Conservation (phyloP, 2,797 vertebrate genomes). For the Molossus alvarezi region DNA sequence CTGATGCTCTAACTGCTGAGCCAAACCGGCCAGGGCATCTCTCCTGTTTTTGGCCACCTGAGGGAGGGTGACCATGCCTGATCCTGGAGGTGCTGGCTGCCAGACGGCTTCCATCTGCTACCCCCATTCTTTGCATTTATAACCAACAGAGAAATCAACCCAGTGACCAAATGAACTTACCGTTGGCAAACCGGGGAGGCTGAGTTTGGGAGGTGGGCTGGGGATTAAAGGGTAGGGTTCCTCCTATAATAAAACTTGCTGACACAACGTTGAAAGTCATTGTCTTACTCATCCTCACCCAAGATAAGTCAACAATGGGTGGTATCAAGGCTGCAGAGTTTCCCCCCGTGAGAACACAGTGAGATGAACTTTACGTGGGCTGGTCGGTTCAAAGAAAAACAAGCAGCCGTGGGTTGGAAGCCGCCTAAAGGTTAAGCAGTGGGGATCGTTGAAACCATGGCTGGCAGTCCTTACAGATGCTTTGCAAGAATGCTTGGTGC, state of each 20-base stretch:
- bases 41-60: neutral
- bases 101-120: neutral
- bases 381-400: conserved; percentile 34
- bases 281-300: conserved; percentile 69
- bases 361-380: conserved; percentile 5
- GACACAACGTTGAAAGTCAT: conserved; percentile 73
- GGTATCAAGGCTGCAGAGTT: conserved; percentile 40
- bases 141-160: neutral
- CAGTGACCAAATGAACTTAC: neutral
- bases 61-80: neutral
- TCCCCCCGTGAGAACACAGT: neutral
- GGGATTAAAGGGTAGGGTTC: conserved; percentile 16
- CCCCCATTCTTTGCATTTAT: neutral
- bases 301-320: conserved; percentile 65
- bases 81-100: neutral
- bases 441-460: neutral
- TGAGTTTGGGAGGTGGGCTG: conserved; percentile 27
- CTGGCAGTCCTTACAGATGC: neutral
- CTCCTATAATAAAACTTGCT: conserved; percentile 73
- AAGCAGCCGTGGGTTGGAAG: conserved; percentile 26
- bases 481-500: neutral
- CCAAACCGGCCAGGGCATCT: neutral
- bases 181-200: neutral
- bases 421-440: neutral
- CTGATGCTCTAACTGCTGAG: neutral